Evolutionary conservation across 2,888 invertebrate species (phyloP), one percentile per base, ranked within the genome.

Genomic region (Dasypolia templi): DNA sequence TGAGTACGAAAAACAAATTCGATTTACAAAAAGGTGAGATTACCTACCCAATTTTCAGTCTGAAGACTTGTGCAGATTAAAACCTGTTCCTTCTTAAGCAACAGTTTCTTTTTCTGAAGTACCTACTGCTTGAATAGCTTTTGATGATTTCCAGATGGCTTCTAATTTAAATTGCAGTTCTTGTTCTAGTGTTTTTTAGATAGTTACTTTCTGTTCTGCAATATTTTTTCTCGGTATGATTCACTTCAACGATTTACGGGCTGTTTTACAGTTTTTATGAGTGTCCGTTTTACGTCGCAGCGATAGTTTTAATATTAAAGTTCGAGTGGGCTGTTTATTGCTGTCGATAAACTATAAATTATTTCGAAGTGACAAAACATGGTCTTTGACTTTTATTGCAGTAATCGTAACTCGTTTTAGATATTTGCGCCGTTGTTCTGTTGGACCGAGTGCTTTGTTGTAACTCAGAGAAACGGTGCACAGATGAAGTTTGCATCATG

Each of bases 141-240:
- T 66, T 64, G 22, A 69, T 75, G 72, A 39, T 83, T 75, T 46
- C 17, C 55, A 63, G 65, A 75, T 75, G 69, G 81, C 51, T 72
- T 32, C 44, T 83, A 75, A 81, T 81, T 83, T 83, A 81, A 62
- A 81, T 83, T 83, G 83, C 83, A 83, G 65, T 83, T 83, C 72
- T 77, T 73, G 72, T 84, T 70, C 3, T 55, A 62, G 46, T 77
- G 61, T 67, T 84, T 72, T 84, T 35, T 73, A 76, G 69, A 62
- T 84, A 62, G 26, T 61, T 62, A 26, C n/a, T 58, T 64, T 64
- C 19, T 46, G 14, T 56, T 70, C 56, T 66, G 32, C 12, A 17
- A 26, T 39, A 19, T 44, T 65, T 64, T n/a, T 55, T 59, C 35
- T 44, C 26, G 17, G 17, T 26, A 22, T 19, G 46, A 42, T 66